Conservation (phyloP, 37 sponge, comb jelly and placozoan genomes). For the Chondrosia reniformis region DNA sequence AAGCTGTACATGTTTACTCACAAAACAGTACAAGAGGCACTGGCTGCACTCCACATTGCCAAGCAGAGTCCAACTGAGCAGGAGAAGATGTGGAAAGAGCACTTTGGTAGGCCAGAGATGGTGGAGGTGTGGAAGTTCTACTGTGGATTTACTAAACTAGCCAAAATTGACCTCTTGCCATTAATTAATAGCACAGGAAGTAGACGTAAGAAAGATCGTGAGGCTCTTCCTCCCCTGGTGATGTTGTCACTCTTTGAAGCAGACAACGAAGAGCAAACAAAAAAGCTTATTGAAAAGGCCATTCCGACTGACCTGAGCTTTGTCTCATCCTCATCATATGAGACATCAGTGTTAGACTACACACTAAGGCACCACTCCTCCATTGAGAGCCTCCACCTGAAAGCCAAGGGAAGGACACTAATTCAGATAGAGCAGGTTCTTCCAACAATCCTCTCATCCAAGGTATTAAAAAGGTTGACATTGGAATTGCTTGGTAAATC, state of each 20-base stretch:
- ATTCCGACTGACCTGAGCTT: background rate
- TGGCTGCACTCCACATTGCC: slow-evolving; percentile 3
- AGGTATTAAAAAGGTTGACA: too few relatives aligned
- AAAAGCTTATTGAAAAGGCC: background rate
- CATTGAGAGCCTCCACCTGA: too few relatives aligned
- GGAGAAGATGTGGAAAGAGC: background rate
- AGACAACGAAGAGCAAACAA: background rate
- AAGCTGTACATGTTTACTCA: slow-evolving; percentile 2
- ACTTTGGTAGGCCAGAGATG: slow-evolving; percentile 8
- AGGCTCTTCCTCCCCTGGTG: background rate
- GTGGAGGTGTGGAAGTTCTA: slow-evolving; percentile 18
- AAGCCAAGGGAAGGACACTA: too few relatives aligned
- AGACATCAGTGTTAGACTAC: background rate
- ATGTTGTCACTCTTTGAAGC: slow-evolving; percentile 8
- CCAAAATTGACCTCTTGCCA: background rate
- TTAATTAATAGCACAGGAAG: background rate
- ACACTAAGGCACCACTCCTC: too few relatives aligned
- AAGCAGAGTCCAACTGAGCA: background rate
- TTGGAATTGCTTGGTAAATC: too few relatives aligned
- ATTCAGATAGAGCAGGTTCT: too few relatives aligned
- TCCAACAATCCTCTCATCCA: too few relatives aligned
- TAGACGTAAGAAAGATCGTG: background rate
- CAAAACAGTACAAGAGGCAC: slow-evolving; percentile 7
- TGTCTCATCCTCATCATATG: background rate
- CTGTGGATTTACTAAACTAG: background rate